These are phyloP conservation scores for Augiades crinisus DNA, from an alignment of 2,888 invertebrate species.

Conservation along the genomic window DNA sequence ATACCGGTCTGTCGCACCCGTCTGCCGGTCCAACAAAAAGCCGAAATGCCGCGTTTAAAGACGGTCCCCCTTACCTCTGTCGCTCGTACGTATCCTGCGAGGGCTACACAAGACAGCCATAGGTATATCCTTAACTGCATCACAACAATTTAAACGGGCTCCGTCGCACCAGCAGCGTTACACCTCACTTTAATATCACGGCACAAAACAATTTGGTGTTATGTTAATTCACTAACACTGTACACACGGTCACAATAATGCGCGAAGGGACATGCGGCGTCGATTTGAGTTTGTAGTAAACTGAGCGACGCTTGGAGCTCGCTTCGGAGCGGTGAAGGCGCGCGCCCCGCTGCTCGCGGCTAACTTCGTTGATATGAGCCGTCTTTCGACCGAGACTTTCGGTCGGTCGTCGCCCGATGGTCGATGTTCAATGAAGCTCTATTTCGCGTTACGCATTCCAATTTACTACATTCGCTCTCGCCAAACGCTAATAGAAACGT, in stretches of 20 bases:
- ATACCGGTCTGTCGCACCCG: slow-evolving; percentile 40
- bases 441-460: slow-evolving; percentile 69
- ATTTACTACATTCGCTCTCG: slow-evolving; percentile 54
- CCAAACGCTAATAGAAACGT: slow-evolving; percentile 30
- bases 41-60: slow-evolving; percentile 73
- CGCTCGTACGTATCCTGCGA: slow-evolving; percentile 87
- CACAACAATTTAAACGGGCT: slow-evolving; percentile 77
- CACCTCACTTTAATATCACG: slow-evolving; percentile 69
- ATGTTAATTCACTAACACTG: slow-evolving; percentile 76
- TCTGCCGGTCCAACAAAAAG: slow-evolving; percentile 56
- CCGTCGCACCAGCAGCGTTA: slow-evolving; percentile 62
- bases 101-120: slow-evolving; percentile 87
- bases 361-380: slow-evolving; percentile 58
- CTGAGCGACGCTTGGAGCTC: slow-evolving; percentile 69
- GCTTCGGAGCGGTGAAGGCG: slow-evolving; percentile 59
- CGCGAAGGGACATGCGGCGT: slow-evolving; percentile 64
- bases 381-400: too few relatives aligned
- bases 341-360: slow-evolving; percentile 55
- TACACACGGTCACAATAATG: slow-evolving; percentile 65
- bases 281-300: slow-evolving; percentile 65
- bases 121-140: slow-evolving; percentile 90
- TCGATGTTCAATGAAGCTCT: slow-evolving; percentile 66
- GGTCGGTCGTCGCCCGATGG: slow-evolving; percentile 54
- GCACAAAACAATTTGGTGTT: slow-evolving; percentile 73
- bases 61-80: slow-evolving; percentile 86